phyloP scores from a whole-genome alignment of 2,888 invertebrate genomes.

The Odontocolon sp. region DNA sequence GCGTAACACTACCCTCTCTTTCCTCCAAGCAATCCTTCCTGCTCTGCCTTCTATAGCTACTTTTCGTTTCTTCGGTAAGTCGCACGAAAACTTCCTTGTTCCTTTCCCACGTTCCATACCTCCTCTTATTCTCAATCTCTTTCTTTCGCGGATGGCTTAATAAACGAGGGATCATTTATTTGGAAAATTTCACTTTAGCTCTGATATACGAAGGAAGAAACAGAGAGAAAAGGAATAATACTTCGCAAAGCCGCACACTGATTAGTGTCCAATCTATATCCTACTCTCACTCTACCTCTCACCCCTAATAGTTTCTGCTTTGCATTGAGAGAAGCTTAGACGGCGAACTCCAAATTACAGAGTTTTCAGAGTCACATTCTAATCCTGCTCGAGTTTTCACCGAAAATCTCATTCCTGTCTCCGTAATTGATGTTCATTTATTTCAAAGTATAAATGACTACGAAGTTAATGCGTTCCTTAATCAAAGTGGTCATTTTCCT shows the following conservation, averaged over 20 bases:
- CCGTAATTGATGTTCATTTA: not conserved
- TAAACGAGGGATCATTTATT: constrained; percentile 60
- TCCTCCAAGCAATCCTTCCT: constrained; percentile 9
- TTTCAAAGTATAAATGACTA: not conserved
- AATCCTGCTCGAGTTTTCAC: not conserved
- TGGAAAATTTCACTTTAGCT: constrained; percentile 50
- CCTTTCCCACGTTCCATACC: not conserved
- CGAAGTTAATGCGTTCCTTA: too few relatives aligned
- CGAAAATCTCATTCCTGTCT: not conserved
- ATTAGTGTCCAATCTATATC: constrained; percentile 45
- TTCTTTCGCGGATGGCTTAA: constrained; percentile 51
- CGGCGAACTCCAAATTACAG: not conserved
- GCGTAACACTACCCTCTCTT: constrained; percentile 20
- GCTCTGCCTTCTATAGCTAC: constrained; percentile 24
- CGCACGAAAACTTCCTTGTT: constrained; percentile 8
- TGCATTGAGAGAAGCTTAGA: not conserved
- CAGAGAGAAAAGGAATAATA: not conserved
- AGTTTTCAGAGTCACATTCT: not conserved
- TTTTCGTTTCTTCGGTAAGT: constrained; percentile 38
- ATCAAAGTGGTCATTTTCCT: too few relatives aligned
- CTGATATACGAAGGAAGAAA: constrained; percentile 3
- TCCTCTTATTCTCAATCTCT: not conserved
- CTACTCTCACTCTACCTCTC: not conserved
- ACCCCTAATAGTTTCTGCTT: not conserved
- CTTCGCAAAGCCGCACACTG: constrained; percentile 33